Evolutionary conservation across 2,797 vertebrate species (phyloP), one percentile per base, ranked within the genome.

Genomic region (Dallia pectoralis): DNA sequence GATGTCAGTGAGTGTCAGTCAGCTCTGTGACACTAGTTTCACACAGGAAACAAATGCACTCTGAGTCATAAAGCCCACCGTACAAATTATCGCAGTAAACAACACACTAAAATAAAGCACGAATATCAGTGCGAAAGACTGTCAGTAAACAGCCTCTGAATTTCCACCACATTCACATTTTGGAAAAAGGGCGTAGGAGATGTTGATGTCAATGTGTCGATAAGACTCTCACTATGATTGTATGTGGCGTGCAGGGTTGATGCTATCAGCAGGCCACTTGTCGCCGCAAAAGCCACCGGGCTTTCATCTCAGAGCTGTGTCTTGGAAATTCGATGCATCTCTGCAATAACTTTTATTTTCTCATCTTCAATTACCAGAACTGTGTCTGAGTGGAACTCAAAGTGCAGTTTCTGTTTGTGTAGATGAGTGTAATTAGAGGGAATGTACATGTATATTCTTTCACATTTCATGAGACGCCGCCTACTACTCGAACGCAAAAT

Each of bases 311-410:
- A 67, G 86, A 82, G 82, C 79, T 75, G 75, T 80, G 79, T 74
- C 70, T 77, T 89, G 91, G 92, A 94, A 94, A 91, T 92, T 85
- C 87, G 82, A 84, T 88, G 89, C 91, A 76, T 77, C 73, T 84
- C 62, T 47, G 64, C 66, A 81, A 81, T 82, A 82, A 83, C 88
- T 87, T 85, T 81, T 76, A 81, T 79, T 71, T 67, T 84, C 63
- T 87, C 79, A 77, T 78, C 82, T 79, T 85, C 85, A 88, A 79
- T 93, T 91, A 92, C 88, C 86, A 91, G 91, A 92, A 93, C 16
- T 83, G 78, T 65, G 71, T 49, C 81, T 78, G 63, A 70, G 51
- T 78, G 71, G 74, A 71, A 68, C 83, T 81, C 44, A 69, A 67
- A 66, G n/a, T n/a, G n/a, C 74, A 75, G 82, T 89, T 89, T 89